Conservation (phyloP, 2,797 vertebrate species). For the Enteromius trimaculatus region DNA sequence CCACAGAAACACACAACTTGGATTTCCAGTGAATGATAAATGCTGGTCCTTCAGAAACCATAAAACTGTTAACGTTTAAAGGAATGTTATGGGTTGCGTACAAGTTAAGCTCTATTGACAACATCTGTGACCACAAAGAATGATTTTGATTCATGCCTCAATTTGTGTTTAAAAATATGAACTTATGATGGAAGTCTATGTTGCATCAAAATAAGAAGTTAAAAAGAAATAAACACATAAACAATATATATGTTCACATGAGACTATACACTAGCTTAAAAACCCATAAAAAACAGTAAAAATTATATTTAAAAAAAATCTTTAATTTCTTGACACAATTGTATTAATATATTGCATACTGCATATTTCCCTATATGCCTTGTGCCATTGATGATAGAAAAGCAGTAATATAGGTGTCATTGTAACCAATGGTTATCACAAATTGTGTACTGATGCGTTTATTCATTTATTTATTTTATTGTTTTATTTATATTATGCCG, state of each 20-base stretch:
- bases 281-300: background rate
- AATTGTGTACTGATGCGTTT: background rate
- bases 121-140: conserved; percentile 5
- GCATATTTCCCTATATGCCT: background rate
- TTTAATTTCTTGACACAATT: background rate
- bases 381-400: background rate
- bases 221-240: background rate
- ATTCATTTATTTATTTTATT: background rate
- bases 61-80: background rate
- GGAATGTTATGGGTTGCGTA: background rate
- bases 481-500: background rate
- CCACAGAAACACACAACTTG: background rate
- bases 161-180: background rate
- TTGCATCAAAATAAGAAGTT: background rate
- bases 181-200: background rate
- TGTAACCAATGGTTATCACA: background rate
- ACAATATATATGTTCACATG: background rate
- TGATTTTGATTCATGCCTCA: background rate
- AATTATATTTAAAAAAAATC: background rate
- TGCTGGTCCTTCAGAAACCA: background rate
- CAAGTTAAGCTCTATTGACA: conserved; percentile 39
- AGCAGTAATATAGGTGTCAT: background rate
- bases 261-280: background rate
- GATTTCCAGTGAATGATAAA: background rate
- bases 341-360: background rate